These are phyloP conservation scores for Eucriotettix oculatus DNA, from an alignment of 2,888 invertebrate species.

Conservation along the genomic window DNA sequence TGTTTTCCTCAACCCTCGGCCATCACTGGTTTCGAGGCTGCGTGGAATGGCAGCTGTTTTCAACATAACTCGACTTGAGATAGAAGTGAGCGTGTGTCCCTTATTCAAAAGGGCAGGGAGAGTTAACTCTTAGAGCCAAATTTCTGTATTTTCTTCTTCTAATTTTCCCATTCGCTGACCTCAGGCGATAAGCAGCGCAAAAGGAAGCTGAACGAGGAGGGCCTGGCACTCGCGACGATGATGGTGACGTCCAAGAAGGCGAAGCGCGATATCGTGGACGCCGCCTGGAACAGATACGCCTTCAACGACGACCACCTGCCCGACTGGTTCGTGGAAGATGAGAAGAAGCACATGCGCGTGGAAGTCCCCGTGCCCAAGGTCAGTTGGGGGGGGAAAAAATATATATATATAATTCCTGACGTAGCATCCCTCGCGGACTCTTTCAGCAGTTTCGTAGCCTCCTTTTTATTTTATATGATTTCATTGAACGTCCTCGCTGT, in stretches of 20 bases:
- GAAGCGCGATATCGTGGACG: conserved; percentile 77
- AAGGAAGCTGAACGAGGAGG: conserved; percentile 66
- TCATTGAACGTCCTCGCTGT: too few species aligned
- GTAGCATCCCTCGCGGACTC: too few species aligned
- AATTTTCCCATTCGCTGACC: background rate
- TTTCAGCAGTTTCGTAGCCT: background rate
- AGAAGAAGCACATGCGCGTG: conserved; percentile 74
- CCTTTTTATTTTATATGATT: background rate
- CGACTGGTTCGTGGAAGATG: conserved; percentile 92
- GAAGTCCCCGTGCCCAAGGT: conserved; percentile 72
- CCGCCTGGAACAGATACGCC: conserved; percentile 83
- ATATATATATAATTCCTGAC: background rate
- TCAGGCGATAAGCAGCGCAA: background rate
- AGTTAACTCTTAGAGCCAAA: too few species aligned
- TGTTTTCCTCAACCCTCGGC: too few species aligned
- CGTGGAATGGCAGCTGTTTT: too few species aligned
- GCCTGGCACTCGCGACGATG: conserved; percentile 81
- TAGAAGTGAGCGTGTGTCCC: too few species aligned
- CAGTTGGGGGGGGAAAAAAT: conserved; percentile 12
- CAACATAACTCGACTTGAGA: too few species aligned
- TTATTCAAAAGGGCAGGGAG: too few species aligned
- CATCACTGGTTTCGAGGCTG: too few species aligned
- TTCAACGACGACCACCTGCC: conserved; percentile 86
- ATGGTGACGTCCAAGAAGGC: conserved; percentile 81
- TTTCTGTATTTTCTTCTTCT: background rate